phyloP scores from a whole-genome alignment of 2,888 invertebrate genomes.

The Pristionchus mayeri region DNA sequence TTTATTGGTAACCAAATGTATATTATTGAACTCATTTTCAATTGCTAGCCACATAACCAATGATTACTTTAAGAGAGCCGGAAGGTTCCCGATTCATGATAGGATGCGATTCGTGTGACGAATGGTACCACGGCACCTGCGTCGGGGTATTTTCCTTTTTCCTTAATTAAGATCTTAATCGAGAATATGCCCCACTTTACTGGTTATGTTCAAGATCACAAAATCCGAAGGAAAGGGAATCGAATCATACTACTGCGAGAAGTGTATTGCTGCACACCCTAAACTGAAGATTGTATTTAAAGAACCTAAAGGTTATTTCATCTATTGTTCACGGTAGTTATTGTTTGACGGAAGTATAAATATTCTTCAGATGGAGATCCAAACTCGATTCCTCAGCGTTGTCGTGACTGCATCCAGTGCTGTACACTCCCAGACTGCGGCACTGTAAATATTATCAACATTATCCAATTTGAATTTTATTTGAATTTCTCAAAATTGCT shows the following conservation, averaged over 20 bases:
- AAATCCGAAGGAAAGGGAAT: background rate
- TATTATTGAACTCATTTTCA: background rate
- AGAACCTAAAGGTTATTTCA: background rate
- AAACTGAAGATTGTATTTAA: background rate
- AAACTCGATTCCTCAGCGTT: background rate
- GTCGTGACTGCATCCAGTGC: background rate
- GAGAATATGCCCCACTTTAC: background rate
- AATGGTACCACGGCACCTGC: constrained; percentile 48
- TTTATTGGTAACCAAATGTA: background rate
- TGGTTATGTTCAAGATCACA: background rate
- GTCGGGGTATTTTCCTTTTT: background rate
- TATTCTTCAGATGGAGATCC: background rate
- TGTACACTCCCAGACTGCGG: background rate
- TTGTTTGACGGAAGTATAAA: background rate
- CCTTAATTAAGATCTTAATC: background rate
- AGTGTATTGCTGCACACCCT: background rate
- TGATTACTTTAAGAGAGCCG: background rate
- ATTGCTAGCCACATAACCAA: too few species aligned
- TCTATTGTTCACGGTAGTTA: background rate
- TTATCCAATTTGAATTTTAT: background rate
- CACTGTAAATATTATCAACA: background rate
- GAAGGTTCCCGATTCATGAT: constrained; percentile 37
- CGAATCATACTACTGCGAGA: background rate
- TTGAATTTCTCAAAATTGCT: too few species aligned
- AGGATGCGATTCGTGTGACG: constrained; percentile 28